Evolutionary conservation across 2,888 invertebrate species (phyloP).

Genomic region (Eupithecia vulgata): DNA sequence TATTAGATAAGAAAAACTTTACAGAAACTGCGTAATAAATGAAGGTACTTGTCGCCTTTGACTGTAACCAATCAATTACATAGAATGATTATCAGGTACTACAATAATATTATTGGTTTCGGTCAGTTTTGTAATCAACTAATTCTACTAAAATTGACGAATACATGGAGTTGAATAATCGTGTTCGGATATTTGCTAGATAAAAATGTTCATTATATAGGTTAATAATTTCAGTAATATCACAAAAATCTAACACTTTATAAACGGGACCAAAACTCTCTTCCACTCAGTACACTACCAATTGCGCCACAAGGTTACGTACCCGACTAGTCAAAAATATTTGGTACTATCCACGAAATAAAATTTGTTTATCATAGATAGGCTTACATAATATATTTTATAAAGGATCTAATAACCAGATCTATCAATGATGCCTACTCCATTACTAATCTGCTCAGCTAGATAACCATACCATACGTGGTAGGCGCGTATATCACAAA

Average conservation of each 20-base stretch:
- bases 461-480: background rate
- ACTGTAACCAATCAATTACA: slow-evolving; percentile 39
- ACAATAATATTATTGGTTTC: slow-evolving; percentile 35
- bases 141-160: slow-evolving; percentile 6
- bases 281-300: too few relatives aligned
- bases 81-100: slow-evolving; percentile 28
- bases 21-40: slow-evolving; percentile 31
- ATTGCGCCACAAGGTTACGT: too few relatives aligned
- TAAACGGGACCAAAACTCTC: too few relatives aligned
- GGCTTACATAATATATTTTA: background rate
- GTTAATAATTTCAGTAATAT: too few relatives aligned
- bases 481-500: background rate
- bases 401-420: background rate
- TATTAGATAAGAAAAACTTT: slow-evolving; percentile 19
- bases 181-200: background rate
- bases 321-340: too few relatives aligned
- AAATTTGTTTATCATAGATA: background rate
- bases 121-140: slow-evolving; percentile 38
- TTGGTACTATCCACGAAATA: background rate
- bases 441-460: slow-evolving; percentile 1
- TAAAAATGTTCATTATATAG: background rate
- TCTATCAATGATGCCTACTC: background rate
- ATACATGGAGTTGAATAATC: slow-evolving; percentile 11
- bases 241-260: too few relatives aligned
- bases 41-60: slow-evolving; percentile 35